These are phyloP conservation scores for Orientallactaga bullata DNA, from an alignment of 2,113 vertebrate genomes.

Conservation along the genomic window DNA sequence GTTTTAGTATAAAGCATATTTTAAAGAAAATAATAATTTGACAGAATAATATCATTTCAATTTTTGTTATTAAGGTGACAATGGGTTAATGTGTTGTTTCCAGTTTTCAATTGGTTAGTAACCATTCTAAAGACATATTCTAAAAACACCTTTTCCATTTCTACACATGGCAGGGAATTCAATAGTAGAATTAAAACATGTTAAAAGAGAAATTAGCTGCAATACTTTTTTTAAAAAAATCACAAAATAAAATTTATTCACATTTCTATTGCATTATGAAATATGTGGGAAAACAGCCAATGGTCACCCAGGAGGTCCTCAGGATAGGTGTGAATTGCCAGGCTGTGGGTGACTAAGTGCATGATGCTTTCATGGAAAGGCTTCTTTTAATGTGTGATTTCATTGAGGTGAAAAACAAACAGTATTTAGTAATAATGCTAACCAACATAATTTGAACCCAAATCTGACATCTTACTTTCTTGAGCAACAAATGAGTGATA, in stretches of 20 bases:
- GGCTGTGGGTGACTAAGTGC: not conserved
- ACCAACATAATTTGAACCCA: not conserved
- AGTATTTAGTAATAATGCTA: not conserved
- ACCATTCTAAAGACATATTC: slow-evolving; percentile 44
- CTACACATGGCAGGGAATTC: not conserved
- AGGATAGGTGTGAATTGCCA: not conserved
- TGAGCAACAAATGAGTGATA: not conserved
- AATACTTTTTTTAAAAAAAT: slow-evolving; percentile 1
- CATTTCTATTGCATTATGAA: slow-evolving; percentile 5
- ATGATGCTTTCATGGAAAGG: not conserved
- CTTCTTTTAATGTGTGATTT: not conserved
- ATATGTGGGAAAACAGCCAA: not conserved
- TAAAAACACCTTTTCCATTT: slow-evolving; percentile 33
- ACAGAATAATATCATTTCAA: slow-evolving; percentile 31
- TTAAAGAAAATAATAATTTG: slow-evolving; percentile 11
- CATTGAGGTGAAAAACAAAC: not conserved
- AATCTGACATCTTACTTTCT: not conserved
- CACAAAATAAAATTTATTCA: not conserved
- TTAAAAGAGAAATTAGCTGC: not conserved
- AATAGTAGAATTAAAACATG: not conserved
- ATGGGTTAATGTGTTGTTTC: slow-evolving; percentile 19
- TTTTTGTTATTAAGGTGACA: not conserved
- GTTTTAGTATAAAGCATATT: not conserved
- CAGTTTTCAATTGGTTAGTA: slow-evolving; percentile 17
- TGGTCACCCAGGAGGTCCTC: not conserved